Evolutionary conservation across 2,888 invertebrate species (phyloP).

Genomic region (Ditula angustiorana): DNA sequence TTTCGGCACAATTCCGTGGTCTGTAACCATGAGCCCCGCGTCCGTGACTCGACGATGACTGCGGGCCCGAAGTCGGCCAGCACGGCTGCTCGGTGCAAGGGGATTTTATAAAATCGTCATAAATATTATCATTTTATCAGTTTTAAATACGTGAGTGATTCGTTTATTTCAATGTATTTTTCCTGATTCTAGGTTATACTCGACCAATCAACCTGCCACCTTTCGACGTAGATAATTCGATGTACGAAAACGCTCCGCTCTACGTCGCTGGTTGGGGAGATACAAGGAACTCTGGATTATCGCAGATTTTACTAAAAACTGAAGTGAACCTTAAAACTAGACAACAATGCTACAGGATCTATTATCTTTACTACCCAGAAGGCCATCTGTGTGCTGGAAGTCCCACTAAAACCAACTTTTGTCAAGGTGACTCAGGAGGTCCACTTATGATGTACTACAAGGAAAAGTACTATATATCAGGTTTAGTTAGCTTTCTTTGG

Average conservation of each 20-base stretch:
- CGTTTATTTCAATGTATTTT: too few species aligned
- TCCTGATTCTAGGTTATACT: neutral
- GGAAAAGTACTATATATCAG: neutral
- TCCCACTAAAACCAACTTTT: neutral
- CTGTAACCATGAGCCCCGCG: too few species aligned
- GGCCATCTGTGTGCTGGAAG: neutral
- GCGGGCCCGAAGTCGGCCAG: too few species aligned
- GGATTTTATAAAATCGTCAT: too few species aligned
- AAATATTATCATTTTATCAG: too few species aligned
- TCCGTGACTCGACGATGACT: too few species aligned
- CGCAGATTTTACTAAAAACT: neutral
- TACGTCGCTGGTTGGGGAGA: neutral
- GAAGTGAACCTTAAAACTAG: neutral
- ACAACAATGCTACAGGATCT: neutral
- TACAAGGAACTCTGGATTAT: neutral
- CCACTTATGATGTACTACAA: slow-evolving; percentile 1
- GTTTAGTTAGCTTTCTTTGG: neutral
- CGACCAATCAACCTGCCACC: neutral
- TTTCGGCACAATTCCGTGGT: too few species aligned
- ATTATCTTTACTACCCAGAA: neutral
- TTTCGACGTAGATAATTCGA: neutral
- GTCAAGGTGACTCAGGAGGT: neutral
- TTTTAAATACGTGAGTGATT: too few species aligned
- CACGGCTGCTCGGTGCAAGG: too few species aligned
- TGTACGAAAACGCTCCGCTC: neutral